phyloP scores from a whole-genome alignment of 2,888 invertebrate species.

The Rhaphigaster nebulosa region DNA sequence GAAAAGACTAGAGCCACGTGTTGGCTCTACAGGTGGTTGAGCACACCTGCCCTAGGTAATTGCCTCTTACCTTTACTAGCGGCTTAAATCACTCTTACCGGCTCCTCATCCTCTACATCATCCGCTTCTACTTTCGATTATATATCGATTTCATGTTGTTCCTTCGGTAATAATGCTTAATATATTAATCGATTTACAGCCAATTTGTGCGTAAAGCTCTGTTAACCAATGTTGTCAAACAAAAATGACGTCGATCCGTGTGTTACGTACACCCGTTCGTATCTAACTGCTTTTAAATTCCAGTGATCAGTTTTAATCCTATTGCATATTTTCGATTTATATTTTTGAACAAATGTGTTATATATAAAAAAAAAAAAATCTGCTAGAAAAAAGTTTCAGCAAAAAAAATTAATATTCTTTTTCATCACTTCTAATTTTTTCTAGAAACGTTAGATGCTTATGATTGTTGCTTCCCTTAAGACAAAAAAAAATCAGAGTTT shows the following conservation, averaged over 20 bases:
- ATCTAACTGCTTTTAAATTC: no score
- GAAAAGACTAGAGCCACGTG: not conserved
- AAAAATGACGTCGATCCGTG: not conserved
- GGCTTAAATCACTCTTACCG: not conserved
- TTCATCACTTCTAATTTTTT: no score
- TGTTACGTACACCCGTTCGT: no score
- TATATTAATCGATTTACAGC: not conserved
- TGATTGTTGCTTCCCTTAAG: no score
- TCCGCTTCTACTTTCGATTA: not conserved
- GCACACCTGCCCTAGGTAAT: constrained; percentile 37
- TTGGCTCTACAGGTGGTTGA: not conserved
- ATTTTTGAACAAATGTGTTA: no score
- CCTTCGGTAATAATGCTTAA: not conserved
- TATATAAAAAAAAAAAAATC: no score
- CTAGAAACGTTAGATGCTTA: no score
- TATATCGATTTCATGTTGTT: not conserved
- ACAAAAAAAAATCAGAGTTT: no score
- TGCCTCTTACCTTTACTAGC: constrained; percentile 18
- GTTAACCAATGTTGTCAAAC: not conserved
- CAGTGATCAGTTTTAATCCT: no score
- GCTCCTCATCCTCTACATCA: not conserved
- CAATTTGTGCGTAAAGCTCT: not conserved
- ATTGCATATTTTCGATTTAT: no score
- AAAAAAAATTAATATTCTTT: no score
- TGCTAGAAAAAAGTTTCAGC: no score